Evolutionary conservation across 1,140 invertebrate species (phyloP), one percentile per base, ranked within the genome.

Genomic region (Lepidotrigona ventralis): DNA sequence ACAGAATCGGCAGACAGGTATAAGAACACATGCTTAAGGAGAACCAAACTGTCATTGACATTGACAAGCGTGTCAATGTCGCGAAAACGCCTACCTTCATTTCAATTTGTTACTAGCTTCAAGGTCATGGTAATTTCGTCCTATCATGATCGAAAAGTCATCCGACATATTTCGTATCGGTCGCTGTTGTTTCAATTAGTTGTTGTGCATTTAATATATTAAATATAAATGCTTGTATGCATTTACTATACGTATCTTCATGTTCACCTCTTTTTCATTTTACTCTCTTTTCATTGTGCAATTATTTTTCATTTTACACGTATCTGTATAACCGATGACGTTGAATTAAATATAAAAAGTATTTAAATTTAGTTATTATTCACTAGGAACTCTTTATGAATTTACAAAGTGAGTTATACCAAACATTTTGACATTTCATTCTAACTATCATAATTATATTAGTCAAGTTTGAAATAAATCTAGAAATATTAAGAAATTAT

Each of bases 31-130:
- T 54, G 70, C 26, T 58, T 56, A 9, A n/a, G n/a, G n/a, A n/a
- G 9, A 14, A 54, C 26, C n/a, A 21, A 39, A 68, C 66, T 87
- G 70, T 68, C 82, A 84, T 86, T 81, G 78, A 53, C 79, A 84
- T 88, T 86, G 80, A 60, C 77, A 80, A 84, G 53, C 81, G 63
- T 87, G 84, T 88, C 81, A 90, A 89, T 88, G 85, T 51, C 88
- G 70, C 58, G 46, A 70, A 63, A 73, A 75, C 60, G 26, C 6
- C 19, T 53, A 63, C 69, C 69, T 58, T 2, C n/a, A 74, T 81
- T 60, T 69, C 78, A 54, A 69, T 83, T 39, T n/a, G 14, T 33
- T 29, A 56, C 29, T 78, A 33, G 69, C 54, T 63, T 56, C 63
- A 84, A 86, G 81, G 85, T 79, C 56, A 79, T 12, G 64, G 58